These are phyloP conservation scores for Hippasteria phrygiana DNA, from an alignment of 53 echinoderm and acorn worm genomes.

Conservation along the genomic window DNA sequence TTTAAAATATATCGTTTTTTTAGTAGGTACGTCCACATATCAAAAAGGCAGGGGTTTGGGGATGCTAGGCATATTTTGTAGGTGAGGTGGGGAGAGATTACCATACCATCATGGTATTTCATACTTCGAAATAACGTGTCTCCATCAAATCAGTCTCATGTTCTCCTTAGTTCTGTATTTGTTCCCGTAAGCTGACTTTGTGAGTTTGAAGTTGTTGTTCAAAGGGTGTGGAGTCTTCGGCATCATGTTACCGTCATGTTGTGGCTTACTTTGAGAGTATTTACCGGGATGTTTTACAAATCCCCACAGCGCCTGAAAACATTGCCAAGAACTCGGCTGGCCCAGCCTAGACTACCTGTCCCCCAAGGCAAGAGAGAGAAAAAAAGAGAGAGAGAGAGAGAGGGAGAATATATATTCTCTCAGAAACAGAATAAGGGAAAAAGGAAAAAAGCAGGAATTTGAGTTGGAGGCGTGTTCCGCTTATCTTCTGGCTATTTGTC, in stretches of 20 bases:
- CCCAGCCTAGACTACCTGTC: slow-evolving; percentile 27
- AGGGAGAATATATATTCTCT: neutral
- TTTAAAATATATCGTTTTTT: too few species aligned
- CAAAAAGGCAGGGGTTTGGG: too few species aligned
- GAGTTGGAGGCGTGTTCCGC: slow-evolving; percentile 34
- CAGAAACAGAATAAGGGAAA: neutral
- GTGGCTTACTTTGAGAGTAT: neutral
- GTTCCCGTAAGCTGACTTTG: too few species aligned
- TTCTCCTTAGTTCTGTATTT: too few species aligned
- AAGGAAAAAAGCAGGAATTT: neutral
- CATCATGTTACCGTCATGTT: neutral
- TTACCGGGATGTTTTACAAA: slow-evolving; percentile 14
- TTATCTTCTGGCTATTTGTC: slow-evolving; percentile 51
- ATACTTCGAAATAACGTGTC: too few species aligned
- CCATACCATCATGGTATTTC: too few species aligned
- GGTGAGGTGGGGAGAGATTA: too few species aligned
- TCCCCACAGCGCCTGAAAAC: neutral
- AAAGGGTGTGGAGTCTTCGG: neutral
- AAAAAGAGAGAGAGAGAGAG: neutral
- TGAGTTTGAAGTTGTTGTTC: too few species aligned
- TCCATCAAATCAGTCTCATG: too few species aligned
- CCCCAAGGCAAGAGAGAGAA: slow-evolving; percentile 20
- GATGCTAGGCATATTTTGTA: too few species aligned
- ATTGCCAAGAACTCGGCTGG: slow-evolving; percentile 10
- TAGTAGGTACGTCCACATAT: too few species aligned